Base-by-base conservation (phyloP, 2,888 invertebrate genomes). In the Prosopocoilus inquinatus region DNA sequence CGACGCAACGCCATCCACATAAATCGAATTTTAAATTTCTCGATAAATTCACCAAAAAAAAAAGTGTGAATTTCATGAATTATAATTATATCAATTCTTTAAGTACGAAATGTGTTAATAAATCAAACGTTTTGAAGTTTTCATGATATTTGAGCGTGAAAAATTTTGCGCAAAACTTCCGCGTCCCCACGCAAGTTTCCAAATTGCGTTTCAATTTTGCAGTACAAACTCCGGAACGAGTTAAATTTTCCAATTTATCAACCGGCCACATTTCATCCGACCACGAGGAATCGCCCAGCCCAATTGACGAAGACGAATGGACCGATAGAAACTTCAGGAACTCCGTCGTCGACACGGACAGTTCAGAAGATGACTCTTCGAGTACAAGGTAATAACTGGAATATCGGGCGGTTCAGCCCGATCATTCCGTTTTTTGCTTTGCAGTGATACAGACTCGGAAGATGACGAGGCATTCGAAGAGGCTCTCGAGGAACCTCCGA, bases 281-380 rank as follows among this genome's bases (percentile, higher is more conserved):
- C 66, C 79, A 81, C n/a, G 84, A 84, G 64, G 84, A 86, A 64
- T 81, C 82, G 2, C 80, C 83, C 16, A 85, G 85, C 75, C 91
- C 92, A 76, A 92, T 94, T 77, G 94, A 94, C 71, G 96, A 96
- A 74, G 95, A 96, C 71, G 95, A 96, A 74, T 95, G 96, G 91
- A 95, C 94, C 0, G 94, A 94, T 67, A 84, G 93, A 64, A 96
- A 96, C 80, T 94, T 94, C 75, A 86, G 92, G 39, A 90, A 91
- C 1, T 86, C 88, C 43, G 85, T 89, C 20, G 87, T 87, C 32
- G 88, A 88, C 74, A 78, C 82, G 68, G 75, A 73, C 47, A 75
- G 75, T 50, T 74, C 72, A 53, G 75, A 75, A 54, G 84, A 84
- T 62, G 20, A 28, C 20, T 81, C 83, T 57, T 83, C 82, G 4